Conservation (phyloP, 2,888 invertebrate genomes). For the Julus scandinavius region DNA sequence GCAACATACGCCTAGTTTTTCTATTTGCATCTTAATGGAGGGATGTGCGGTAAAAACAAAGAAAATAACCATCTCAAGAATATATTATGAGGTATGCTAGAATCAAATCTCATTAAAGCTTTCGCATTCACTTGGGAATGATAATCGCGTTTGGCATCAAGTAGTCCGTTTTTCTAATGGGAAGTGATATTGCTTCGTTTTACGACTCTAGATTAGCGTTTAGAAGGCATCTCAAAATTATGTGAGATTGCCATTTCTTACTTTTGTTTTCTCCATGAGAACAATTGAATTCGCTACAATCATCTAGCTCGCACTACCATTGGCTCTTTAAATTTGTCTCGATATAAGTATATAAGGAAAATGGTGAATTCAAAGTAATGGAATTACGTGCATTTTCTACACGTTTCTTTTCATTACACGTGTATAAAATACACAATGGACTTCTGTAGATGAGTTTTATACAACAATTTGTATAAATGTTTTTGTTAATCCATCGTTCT, state of each 20-base stretch:
- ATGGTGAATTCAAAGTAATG: neutral
- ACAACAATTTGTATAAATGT: no score
- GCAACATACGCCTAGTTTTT: conserved; percentile 7
- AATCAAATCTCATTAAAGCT: conserved; percentile 40
- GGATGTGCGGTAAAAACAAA: conserved; percentile 27
- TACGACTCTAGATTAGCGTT: neutral
- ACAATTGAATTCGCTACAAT: neutral
- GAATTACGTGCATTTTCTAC: no score
- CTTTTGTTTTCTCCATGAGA: neutral
- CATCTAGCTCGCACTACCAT: neutral
- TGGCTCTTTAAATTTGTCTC: neutral
- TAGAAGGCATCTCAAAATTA: neutral
- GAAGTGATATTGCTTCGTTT: conserved; percentile 11
- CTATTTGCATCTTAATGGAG: conserved; percentile 13
- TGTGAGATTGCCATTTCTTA: neutral
- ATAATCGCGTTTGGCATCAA: conserved; percentile 33
- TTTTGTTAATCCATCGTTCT: no score
- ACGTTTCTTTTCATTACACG: no score
- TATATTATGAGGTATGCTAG: conserved; percentile 10
- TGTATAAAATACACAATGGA: no score
- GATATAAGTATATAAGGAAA: neutral
- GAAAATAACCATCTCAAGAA: neutral
- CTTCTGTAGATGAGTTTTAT: no score
- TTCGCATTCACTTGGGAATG: conserved; percentile 14
- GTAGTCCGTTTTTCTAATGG: neutral